Evolutionary conservation across 2,113 vertebrate species (phyloP).

Genomic region (Centropus bengalensis): DNA sequence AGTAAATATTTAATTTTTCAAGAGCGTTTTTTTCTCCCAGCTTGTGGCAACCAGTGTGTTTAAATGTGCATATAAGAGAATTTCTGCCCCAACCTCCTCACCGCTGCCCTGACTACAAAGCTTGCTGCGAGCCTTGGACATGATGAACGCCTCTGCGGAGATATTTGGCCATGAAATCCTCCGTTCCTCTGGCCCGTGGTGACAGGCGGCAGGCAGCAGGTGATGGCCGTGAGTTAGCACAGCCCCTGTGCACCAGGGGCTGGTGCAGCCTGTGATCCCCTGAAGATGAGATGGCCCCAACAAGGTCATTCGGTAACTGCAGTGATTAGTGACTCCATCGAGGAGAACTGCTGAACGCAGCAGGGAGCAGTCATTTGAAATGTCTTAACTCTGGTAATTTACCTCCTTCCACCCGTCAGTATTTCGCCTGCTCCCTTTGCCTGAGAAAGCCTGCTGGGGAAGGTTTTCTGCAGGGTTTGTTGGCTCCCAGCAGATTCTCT

Average conservation of each 20-base stretch:
- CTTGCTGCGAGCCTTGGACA: background rate
- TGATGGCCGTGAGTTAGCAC: background rate
- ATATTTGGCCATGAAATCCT: background rate
- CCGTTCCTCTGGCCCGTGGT: background rate
- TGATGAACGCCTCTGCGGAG: background rate
- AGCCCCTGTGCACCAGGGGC: background rate
- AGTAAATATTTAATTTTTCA: conserved; percentile 80
- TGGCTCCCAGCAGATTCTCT: background rate
- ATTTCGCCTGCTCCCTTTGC: background rate
- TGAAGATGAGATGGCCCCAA: conserved; percentile 41
- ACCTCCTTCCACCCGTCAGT: conserved; percentile 12
- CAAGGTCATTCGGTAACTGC: conserved; percentile 50
- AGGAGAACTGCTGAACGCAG: conserved; percentile 59
- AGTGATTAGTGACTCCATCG: conserved; percentile 65
- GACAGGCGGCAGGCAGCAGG: background rate
- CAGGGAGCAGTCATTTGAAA: conserved; percentile 59
- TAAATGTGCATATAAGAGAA: background rate
- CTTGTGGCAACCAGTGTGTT: conserved; percentile 19
- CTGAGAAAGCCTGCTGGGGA: background rate
- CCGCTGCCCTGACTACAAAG: background rate
- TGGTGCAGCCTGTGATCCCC: background rate
- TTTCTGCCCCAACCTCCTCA: background rate
- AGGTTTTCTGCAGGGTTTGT: background rate
- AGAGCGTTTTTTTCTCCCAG: conserved; percentile 52
- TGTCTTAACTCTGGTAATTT: conserved; percentile 57